Percentiles rank a stretch among this genome's conserved stretches.
Conservation (phyloP, 2,113 vertebrate species). For the Lagopus muta region DNA sequence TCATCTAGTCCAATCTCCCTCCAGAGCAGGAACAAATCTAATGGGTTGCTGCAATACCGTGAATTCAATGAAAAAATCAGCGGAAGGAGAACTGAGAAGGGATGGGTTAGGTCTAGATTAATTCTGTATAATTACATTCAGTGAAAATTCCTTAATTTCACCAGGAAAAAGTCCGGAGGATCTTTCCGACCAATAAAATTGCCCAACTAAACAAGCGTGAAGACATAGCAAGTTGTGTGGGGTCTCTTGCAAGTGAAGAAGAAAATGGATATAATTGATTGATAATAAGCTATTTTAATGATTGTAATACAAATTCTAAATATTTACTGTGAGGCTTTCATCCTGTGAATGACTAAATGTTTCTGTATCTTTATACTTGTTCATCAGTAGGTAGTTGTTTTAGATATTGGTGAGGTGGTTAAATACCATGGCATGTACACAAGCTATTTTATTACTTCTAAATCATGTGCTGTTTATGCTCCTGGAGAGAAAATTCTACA, state of each 20-base stretch:
- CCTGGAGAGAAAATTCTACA: neutral
- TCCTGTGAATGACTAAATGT: neutral
- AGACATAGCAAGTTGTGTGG: neutral
- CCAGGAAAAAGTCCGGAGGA: neutral
- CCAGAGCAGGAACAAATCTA: neutral
- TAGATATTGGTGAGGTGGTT: neutral
- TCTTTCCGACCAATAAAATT: neutral
- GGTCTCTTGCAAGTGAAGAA: neutral
- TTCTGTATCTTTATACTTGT: neutral
- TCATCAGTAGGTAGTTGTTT: neutral
- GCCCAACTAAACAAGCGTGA: neutral
- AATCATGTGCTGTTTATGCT: neutral
- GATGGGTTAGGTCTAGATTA: neutral
- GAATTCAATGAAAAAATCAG: neutral
- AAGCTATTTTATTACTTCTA: neutral
- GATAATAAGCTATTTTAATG: neutral
- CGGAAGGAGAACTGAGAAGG: neutral
- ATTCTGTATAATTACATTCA: neutral
- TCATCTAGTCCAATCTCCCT: too few relatives aligned
- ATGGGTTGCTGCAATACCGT: neutral
- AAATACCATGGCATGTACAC: accelerated
- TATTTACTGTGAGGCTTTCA: neutral
- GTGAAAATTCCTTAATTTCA: neutral
- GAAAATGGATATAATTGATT: neutral
- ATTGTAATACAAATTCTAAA: neutral